phyloP scores from a whole-genome alignment of 2,888 invertebrate species.

The Tipula confusa region DNA sequence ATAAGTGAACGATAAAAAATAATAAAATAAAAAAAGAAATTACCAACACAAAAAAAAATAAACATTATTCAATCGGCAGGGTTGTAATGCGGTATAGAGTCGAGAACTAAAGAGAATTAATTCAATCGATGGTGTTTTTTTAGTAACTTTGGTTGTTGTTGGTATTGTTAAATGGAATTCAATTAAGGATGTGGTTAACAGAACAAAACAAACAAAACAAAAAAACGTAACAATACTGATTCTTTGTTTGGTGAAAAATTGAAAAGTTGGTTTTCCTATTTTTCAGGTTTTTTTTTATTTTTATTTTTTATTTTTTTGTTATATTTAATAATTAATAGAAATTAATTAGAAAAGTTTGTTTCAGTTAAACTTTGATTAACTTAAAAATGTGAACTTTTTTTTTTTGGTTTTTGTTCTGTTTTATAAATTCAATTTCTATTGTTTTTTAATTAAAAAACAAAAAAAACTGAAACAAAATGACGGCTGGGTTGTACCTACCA shows the following conservation, averaged over 20 bases:
- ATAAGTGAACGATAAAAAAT: background rate
- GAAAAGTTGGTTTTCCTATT: background rate
- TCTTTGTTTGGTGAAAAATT: slow-evolving; percentile 12
- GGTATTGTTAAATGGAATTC: background rate
- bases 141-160: background rate
- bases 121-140: background rate
- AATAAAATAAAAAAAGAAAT: background rate
- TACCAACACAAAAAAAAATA: background rate
- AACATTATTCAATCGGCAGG: background rate
- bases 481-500: background rate
- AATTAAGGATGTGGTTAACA: background rate
- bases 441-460: background rate
- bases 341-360: background rate
- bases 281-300: background rate
- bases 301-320: background rate
- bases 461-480: background rate
- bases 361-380: slow-evolving; percentile 12
- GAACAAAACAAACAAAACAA: background rate
- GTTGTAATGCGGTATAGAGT: background rate
- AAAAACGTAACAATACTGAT: background rate
- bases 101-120: background rate
- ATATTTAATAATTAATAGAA: background rate
- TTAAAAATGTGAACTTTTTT: background rate
- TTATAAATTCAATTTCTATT: background rate
- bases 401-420: background rate